Conservation (phyloP, 2,888 invertebrate genomes). For the Tyria jacobaeae region DNA sequence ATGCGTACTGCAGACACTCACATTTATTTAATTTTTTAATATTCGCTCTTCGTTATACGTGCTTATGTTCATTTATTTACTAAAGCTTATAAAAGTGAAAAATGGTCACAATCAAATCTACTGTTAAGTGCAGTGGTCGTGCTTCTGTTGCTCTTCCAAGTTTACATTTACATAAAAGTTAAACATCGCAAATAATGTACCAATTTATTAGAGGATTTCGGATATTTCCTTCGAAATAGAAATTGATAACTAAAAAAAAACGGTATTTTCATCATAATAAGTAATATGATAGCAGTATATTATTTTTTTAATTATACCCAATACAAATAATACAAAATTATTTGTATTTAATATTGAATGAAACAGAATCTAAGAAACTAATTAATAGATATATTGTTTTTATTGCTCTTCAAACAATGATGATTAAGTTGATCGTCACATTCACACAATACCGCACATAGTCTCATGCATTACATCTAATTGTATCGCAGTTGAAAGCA, state of each 20-base stretch:
- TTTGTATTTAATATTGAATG: not conserved
- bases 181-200: not conserved
- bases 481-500: slow-evolving; percentile 1
- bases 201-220: not conserved
- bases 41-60: not conserved
- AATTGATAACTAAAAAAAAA: no score
- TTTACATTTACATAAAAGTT: not conserved
- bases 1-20: slow-evolving; percentile 14
- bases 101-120: slow-evolving; percentile 23
- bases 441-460: not conserved
- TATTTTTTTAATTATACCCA: not conserved
- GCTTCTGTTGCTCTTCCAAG: slow-evolving; percentile 2
- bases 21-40: slow-evolving; percentile 6
- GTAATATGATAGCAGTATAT: not conserved
- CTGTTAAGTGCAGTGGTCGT: slow-evolving; percentile 6
- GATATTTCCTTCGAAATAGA: not conserved
- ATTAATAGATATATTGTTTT: not conserved
- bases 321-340: not conserved
- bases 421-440: not conserved
- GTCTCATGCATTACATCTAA: not conserved
- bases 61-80: slow-evolving; percentile 10
- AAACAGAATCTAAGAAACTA: not conserved
- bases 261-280: not conserved
- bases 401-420: not conserved
- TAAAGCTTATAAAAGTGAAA: slow-evolving; percentile 48